A percentile compares a stretch with the other conserved stretches of the same genome.
Conservation (phyloP, 2,797 vertebrate species). For the Oryzias sinensis region DNA sequence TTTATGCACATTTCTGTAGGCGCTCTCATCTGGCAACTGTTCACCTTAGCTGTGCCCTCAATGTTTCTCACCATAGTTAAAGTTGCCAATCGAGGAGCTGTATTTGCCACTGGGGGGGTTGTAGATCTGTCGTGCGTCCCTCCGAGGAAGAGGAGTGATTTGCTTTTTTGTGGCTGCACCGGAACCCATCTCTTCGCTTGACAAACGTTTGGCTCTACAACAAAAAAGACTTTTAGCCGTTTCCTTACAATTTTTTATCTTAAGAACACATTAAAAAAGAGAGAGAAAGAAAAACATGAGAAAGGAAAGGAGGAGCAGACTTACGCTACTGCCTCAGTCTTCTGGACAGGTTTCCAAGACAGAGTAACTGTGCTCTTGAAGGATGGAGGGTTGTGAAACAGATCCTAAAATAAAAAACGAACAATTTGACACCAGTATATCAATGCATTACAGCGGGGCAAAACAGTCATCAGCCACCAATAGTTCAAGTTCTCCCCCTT, state of each 20-base stretch:
- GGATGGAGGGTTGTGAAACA: conserved; percentile 98
- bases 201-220: conserved; percentile 80
- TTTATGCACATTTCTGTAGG: too few species aligned
- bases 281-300: not conserved
- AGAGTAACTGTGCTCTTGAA: conserved; percentile 97
- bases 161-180: conserved; percentile 86
- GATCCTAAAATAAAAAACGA: conserved; percentile 78
- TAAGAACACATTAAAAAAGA: conserved; percentile 18
- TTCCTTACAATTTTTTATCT: conserved; percentile 59
- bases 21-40: too few species aligned
- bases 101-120: conserved; percentile 98
- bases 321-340: conserved; percentile 87
- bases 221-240: not conserved
- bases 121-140: conserved; percentile 96
- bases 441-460: too few species aligned
- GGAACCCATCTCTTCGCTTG: conserved; percentile 84
- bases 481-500: too few species aligned
- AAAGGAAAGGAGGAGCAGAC: conserved; percentile 32
- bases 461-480: too few species aligned
- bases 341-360: conserved; percentile 98
- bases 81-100: conserved; percentile 91
- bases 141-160: conserved; percentile 84
- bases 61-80: conserved; percentile 85
- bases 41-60: too few species aligned
- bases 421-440: not conserved